A percentile compares a stretch with the other conserved stretches of the same genome.
These are phyloP conservation scores for Microcebus griseorufus DNA, from an alignment of 2,113 vertebrate species.

Conservation along the genomic window DNA sequence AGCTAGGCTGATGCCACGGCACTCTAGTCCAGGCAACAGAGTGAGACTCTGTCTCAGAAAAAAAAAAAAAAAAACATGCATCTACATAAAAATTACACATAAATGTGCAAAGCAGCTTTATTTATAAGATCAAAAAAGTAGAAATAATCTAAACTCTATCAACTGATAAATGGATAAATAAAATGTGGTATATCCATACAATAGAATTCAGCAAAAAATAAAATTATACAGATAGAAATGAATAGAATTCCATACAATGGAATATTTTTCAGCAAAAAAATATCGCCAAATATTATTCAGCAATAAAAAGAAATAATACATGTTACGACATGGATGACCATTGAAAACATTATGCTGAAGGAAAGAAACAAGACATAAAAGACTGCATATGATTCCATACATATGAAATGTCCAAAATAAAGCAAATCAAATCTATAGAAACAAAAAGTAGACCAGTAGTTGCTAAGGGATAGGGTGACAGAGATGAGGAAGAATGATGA, in stretches of 20 bases:
- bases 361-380: constrained; percentile 25
- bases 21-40: no score
- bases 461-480: background rate
- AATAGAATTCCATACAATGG: background rate
- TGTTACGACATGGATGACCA: background rate
- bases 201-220: background rate
- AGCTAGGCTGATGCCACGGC: no score
- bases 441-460: background rate
- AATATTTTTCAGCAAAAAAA: constrained; percentile 3
- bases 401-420: constrained; percentile 3
- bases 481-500: background rate
- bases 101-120: background rate
- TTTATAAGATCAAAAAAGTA: background rate
- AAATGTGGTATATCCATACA: background rate
- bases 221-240: background rate
- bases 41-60: no score
- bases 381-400: background rate
- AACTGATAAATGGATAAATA: background rate
- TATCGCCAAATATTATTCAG: background rate
- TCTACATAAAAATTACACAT: background rate
- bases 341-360: background rate
- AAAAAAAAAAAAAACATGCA: background rate
- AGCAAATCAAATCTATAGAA: constrained; percentile 33
- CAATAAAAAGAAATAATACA: background rate
- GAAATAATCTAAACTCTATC: background rate